phyloP scores from a whole-genome alignment of 2,797 vertebrate genomes.

The Micromesistius poutassou region DNA sequence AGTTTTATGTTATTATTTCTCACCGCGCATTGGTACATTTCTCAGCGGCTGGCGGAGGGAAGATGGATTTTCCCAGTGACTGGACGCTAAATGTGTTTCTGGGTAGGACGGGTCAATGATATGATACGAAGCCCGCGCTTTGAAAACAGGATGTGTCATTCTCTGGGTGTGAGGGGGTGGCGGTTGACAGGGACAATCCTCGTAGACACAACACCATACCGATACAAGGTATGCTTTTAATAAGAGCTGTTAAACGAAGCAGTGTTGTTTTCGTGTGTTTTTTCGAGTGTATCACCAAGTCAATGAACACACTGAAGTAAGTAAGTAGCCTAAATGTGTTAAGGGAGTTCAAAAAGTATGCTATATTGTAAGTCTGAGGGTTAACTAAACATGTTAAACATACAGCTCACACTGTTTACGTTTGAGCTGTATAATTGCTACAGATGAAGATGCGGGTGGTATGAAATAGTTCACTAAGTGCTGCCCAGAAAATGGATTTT shows the following conservation, averaged over 20 bases:
- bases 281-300: neutral
- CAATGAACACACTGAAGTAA: neutral
- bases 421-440: neutral
- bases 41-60: constrained; percentile 51
- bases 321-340: neutral
- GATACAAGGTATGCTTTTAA: neutral
- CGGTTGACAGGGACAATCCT: constrained; percentile 36
- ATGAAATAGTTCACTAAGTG: neutral
- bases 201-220: neutral
- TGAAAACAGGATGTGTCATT: constrained; percentile 52
- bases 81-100: constrained; percentile 69
- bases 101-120: constrained; percentile 58
- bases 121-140: constrained; percentile 46
- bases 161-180: constrained; percentile 31
- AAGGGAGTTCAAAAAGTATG: neutral
- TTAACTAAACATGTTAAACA: neutral
- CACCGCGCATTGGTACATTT: constrained; percentile 69
- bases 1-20: constrained; percentile 76
- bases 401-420: neutral
- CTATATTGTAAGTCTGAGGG: neutral
- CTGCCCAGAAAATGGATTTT: no score
- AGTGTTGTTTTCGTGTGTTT: neutral
- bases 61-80: constrained; percentile 68
- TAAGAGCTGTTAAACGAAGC: neutral
- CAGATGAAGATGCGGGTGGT: neutral